These are phyloP conservation scores for Danio albolineatus DNA, from an alignment of 2,797 vertebrate species.

Conservation along the genomic window DNA sequence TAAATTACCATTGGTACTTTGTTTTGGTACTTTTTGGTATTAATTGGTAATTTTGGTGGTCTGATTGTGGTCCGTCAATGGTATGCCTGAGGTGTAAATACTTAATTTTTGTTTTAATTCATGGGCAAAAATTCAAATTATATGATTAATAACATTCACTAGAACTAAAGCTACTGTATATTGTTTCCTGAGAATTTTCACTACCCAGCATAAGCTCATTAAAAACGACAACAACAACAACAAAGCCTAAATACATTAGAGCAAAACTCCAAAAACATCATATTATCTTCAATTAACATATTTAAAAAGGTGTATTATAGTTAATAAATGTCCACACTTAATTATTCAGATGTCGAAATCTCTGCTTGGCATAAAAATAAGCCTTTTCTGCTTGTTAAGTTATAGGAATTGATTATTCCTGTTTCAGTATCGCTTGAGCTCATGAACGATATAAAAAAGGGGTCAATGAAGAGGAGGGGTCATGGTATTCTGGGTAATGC, in stretches of 20 bases:
- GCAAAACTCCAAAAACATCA: no score
- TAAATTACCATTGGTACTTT: background rate
- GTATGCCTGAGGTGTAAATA: background rate
- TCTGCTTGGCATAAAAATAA: background rate
- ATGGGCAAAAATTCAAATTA: no score
- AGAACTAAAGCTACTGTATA: no score
- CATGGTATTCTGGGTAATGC: constrained; percentile 39
- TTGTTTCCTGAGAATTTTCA: no score
- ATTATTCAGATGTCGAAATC: background rate
- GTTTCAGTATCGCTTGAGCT: constrained; percentile 21
- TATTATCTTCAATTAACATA: no score
- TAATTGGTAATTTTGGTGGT: background rate
- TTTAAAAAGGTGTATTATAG: no score
- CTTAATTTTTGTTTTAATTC: background rate
- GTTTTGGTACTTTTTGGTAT: no score
- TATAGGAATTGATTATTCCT: constrained; percentile 12
- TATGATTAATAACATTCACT: no score
- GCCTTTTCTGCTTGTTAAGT: background rate
- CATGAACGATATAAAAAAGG: constrained; percentile 21
- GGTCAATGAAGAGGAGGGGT: constrained; percentile 41
- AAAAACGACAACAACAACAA: no score
- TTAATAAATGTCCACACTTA: background rate
- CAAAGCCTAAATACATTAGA: no score
- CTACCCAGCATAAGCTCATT: no score
- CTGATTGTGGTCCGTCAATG: background rate